Percentiles rank a stretch among this genome's conserved stretches.
Conservation (phyloP, 37 sponge, comb jelly and placozoan genomes). For the Geodia barretti region DNA sequence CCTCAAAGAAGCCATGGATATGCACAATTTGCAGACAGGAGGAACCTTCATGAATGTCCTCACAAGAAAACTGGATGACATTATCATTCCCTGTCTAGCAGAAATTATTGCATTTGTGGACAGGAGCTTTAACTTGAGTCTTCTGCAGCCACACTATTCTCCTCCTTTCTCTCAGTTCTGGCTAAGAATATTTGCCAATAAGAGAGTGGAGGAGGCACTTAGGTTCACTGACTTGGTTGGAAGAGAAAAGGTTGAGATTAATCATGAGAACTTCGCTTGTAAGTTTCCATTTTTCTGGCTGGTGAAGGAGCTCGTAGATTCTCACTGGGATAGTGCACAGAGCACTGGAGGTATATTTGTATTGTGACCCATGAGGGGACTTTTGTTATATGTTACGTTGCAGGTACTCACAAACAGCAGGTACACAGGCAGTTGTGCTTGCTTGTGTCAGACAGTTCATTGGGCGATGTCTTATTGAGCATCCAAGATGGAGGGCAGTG, state of each 20-base stretch:
- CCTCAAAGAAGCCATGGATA: constrained; percentile 55
- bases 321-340: constrained; percentile 46
- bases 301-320: constrained; percentile 61
- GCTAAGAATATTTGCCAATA: constrained; percentile 49
- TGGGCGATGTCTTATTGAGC: constrained; percentile 17
- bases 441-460: not conserved
- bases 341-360: not conserved
- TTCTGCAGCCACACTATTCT: not conserved
- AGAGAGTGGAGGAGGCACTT: constrained; percentile 18
- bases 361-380: too few species aligned
- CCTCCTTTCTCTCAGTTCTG: constrained; percentile 47
- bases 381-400: not conserved
- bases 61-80: constrained; percentile 59
- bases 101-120: constrained; percentile 66
- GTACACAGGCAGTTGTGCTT: constrained; percentile 30
- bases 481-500: not conserved
- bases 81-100: constrained; percentile 61
- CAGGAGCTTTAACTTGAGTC: constrained; percentile 53
- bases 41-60: constrained; percentile 66
- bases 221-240: constrained; percentile 13
- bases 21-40: constrained; percentile 52
- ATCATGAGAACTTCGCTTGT: constrained; percentile 39
- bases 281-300: constrained; percentile 89
- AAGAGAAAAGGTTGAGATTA: constrained; percentile 14
- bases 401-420: not conserved